Base-by-base conservation (phyloP, 2,797 vertebrate species). In the Vultur gryphus region DNA sequence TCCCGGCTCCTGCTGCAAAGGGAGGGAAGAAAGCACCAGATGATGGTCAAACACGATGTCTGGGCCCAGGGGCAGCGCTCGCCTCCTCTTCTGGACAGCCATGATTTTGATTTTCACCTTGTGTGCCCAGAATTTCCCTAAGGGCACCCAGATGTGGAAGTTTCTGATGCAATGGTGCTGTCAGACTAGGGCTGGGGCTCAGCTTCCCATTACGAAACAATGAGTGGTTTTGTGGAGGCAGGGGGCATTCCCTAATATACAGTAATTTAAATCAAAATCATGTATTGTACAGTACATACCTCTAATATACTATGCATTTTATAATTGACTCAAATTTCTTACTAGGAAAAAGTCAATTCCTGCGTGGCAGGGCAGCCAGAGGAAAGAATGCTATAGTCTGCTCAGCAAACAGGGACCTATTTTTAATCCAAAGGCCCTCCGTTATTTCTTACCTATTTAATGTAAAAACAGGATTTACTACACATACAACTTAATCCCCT, bases 391-490 rank as follows among this genome's bases (percentile, higher is more conserved):
- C 51, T 83, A 89, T 62, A 76, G 87, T 86, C 43, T 83, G 26
- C 57, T 67, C n/a, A 82, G 75, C 83, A 96, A 91, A 70, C 49
- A 80, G 48, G 57, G 73, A 91, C 55, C 71, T 59, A 76, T 78
- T 87, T 97, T 91, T 94, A 92, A 89, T 93, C 91, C 84, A 80
- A 87, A 85, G 37, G 19, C 77, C 10, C 20, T 92, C 81, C 0
- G 12, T 73, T 92, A 66, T 70, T 54, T 87, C 69, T 72, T 71
- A 55, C 87, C 73, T 85, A 93, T 84, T 90, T 89, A 79, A 93
- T 69, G 44, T 89, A 85, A 87, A 95, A 90, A 3, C 24, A 54
- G 90, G 61, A 87, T 95, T 97, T 95, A 65, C 92, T 93, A 69
- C 61, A 85, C 28, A 12, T 81, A 85, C 86, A 92, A 90, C 86